Evolutionary conservation across 2,797 vertebrate genomes (phyloP), one percentile per base, ranked within the genome.

Genomic region (Falco berigora): DNA sequence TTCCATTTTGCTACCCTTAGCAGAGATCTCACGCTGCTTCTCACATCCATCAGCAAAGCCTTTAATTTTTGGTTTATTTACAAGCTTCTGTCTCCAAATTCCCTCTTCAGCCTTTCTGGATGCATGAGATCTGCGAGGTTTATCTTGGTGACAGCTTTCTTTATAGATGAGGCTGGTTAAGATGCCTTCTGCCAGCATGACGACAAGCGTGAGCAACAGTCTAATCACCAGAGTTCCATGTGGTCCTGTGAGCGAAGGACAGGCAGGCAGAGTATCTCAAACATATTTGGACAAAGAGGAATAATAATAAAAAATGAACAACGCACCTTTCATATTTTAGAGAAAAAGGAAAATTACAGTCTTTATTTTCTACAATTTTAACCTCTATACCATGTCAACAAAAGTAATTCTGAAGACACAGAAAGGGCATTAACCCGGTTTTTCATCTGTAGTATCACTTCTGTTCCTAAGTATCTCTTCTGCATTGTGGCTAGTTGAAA

Each of bases 121-220:
- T 49, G 86, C 73, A 58, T 52, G 88, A 76, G 90, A 94, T 68
- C 77, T 88, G 19, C 14, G 25, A 72, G 96, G 55, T 68, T 96
- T 88, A 21, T 80, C 73, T 44, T 85, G 82, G 46, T 85, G 93
- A 91, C 80, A 96, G 69, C 75, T 94, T 80, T 97, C 92, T 73
- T 90, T 96, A 89, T 98, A 98, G 18, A 97, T 22, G 28, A 98
- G 61, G 24, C 94, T 79, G 11, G 67, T 92, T 76, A 98, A 67
- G 92, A 98, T 97, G 64, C 98, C 98, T 97, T 98, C 98, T 71
- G 98, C 97, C 96, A 98, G 93, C 98, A 98, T 98, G 87, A 84
- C 9, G 68, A 61, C 81, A 84, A 94, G 53, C 34, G 78, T 28
- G 61, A 75, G 56, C 36, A 90, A 16, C 44, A 75, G 72, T 18